phyloP scores from a whole-genome alignment of 2,797 vertebrate genomes.

The Rhinophrynus dorsalis region DNA sequence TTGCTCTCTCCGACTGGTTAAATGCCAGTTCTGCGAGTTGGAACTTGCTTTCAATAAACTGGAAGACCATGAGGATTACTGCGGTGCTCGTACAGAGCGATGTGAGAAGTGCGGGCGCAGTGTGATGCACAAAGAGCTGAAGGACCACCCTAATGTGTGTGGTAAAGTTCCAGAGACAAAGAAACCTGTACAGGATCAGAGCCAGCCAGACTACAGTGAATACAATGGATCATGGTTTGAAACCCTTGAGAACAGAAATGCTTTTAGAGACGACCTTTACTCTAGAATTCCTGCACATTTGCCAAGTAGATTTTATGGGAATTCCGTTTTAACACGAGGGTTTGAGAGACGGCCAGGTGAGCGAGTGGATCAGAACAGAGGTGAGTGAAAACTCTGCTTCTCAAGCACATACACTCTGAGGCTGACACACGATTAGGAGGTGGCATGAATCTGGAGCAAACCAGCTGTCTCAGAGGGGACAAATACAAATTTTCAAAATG shows the following conservation, averaged over 20 bases:
- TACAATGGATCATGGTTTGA: slow-evolving; percentile 65
- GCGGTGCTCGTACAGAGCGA: slow-evolving; percentile 88
- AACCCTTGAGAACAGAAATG: slow-evolving; percentile 65
- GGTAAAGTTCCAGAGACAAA: slow-evolving; percentile 68
- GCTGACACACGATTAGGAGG: too few relatives aligned
- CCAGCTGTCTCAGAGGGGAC: too few relatives aligned
- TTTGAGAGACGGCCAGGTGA: slow-evolving; percentile 54
- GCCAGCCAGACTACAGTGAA: slow-evolving; percentile 4
- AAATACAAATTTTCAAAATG: too few relatives aligned
- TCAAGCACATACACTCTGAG: too few relatives aligned
- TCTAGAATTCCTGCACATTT: slow-evolving; percentile 56
- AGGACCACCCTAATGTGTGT: slow-evolving; percentile 79
- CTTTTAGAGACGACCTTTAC: slow-evolving; percentile 65
- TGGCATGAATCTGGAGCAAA: too few relatives aligned
- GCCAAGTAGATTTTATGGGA: slow-evolving; percentile 62
- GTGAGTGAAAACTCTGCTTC: too few relatives aligned
- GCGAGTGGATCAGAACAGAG: slow-evolving; percentile 60
- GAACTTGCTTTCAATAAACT: slow-evolving; percentile 83
- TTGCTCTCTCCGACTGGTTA: slow-evolving; percentile 80
- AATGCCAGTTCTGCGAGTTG: slow-evolving; percentile 89
- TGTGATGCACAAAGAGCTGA: slow-evolving; percentile 83
- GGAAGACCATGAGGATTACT: slow-evolving; percentile 89
- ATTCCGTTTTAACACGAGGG: slow-evolving; percentile 56
- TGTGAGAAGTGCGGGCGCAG: slow-evolving; percentile 82
- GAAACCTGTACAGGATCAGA: slow-evolving; percentile 58